Percentiles rank a stretch among this genome's conserved stretches.
Conservation (phyloP, 2,113 vertebrate species). For the Notarius quadriscutis region DNA sequence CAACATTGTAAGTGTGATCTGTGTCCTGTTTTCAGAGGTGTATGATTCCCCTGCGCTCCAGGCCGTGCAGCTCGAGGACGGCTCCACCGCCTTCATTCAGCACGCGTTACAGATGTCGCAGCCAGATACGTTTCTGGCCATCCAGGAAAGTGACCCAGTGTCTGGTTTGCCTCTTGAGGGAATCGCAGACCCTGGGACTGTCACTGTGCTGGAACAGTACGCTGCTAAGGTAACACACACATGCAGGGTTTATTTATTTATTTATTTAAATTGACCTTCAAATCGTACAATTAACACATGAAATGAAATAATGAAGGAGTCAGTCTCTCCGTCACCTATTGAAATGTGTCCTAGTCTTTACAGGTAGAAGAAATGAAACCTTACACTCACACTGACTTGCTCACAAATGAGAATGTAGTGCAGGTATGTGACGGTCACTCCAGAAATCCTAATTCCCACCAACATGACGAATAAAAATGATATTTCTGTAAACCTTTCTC, state of each 20-base stretch:
- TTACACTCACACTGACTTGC: conserved; percentile 73
- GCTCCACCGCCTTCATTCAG: conserved; percentile 97
- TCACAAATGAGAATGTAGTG: conserved; percentile 87
- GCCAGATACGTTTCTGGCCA: conserved; percentile 92
- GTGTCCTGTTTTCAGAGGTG: conserved; percentile 70
- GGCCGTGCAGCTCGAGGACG: conserved; percentile 95
- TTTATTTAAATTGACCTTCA: too few relatives aligned
- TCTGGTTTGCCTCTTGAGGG: conserved; percentile 87
- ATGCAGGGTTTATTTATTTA: background rate
- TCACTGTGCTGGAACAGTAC: conserved; percentile 94
- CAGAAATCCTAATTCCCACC: background rate
- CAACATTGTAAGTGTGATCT: background rate
- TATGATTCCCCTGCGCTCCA: conserved; percentile 92
- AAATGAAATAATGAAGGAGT: background rate
- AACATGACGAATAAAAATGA: background rate
- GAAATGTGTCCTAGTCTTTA: background rate
- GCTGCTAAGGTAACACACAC: conserved; percentile 81
- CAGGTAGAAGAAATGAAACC: conserved; percentile 87
- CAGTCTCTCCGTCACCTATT: background rate
- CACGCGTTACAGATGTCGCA: conserved; percentile 92
- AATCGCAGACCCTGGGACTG: conserved; percentile 88
- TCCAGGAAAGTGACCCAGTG: conserved; percentile 91
- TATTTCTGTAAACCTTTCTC: background rate
- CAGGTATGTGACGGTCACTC: conserved; percentile 77
- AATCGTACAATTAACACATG: background rate